Evolutionary conservation across 2,113 vertebrate genomes (phyloP), one percentile per base, ranked within the genome.

Genomic region (Merops nubicus): DNA sequence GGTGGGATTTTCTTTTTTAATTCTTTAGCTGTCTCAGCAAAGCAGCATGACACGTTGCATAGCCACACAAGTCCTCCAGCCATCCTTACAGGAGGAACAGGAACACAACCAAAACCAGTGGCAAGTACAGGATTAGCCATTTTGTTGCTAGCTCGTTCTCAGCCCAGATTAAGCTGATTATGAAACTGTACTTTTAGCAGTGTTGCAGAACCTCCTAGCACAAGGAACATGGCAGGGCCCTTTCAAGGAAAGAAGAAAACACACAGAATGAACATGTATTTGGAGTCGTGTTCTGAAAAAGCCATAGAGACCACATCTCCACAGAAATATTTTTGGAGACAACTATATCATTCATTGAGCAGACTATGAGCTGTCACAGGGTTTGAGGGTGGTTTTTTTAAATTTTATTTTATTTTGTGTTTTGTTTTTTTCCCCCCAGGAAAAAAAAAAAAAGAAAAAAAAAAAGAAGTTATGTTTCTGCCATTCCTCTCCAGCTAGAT

Each of bases 121-220:
- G 22, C 51, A 26, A 76, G 53, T 1, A 2, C 43, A 15, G 72
- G 26, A n/a, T 76, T 47, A 48, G 75, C 57, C 12, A 1, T 22
- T 48, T 45, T 34, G 65, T 62, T 81, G 60, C 42, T 72, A 67
- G 45, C 60, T 90, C 50, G 1, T 81, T 63, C 21, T 56, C 93
- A 51, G 62, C 25, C 3, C 93, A 53, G 50, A 40, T 15, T 21
- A 34, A 85, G 18, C 79, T 5, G 57, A 42, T 88, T 88, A 80
- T 62, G 53, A 74, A 96, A 89, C 21, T 43, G 74, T 34, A 69
- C 83, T 88, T 89, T 3, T 45, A 51, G 70, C 85, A 63, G 82
- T 1, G 0, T 70, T 56, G 34, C 75, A 60, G 26, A 76, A 62
- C 31, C 64, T 93, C 77, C 28, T 5, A 38, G 79, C 36, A 76